phyloP scores from a whole-genome alignment of 2,797 vertebrate genomes.

The Anolis apletophallus region DNA sequence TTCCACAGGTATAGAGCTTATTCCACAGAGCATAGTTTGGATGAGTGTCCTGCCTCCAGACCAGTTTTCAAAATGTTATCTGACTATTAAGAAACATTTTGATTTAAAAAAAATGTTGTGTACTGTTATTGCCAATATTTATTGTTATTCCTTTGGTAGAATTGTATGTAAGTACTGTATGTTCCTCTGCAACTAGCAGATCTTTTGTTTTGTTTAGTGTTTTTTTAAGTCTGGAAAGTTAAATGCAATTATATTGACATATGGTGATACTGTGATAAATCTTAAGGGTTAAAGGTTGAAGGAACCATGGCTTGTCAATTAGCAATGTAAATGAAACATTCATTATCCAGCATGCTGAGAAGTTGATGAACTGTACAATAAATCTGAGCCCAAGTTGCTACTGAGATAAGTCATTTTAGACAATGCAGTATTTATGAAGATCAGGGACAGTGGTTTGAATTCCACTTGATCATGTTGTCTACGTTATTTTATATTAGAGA shows the following conservation, averaged over 20 bases:
- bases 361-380: conserved; percentile 99
- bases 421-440: conserved; percentile 82
- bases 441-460: conserved; percentile 73
- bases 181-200: conserved; percentile 67
- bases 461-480: conserved; percentile 56
- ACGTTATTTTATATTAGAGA: conserved; percentile 59
- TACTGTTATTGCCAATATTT: conserved; percentile 39
- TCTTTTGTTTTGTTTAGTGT: conserved; percentile 69
- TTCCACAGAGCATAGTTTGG: neutral
- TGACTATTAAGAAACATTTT: conserved; percentile 3
- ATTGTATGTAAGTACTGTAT: conserved; percentile 74
- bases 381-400: conserved; percentile 93
- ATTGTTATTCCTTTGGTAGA: conserved; percentile 55
- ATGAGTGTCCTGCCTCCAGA: neutral
- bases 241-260: conserved; percentile 86
- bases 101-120: conserved; percentile 5
- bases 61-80: neutral
- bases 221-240: conserved; percentile 71
- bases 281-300: conserved; percentile 85
- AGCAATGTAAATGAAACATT: conserved; percentile 95
- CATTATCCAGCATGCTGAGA: conserved; percentile 96
- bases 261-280: conserved; percentile 85
- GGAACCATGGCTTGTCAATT: conserved; percentile 87
- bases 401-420: conserved; percentile 89
- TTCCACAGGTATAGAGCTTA: neutral